phyloP scores from a whole-genome alignment of 1,140 invertebrate species.

The Panagrolaimus sp. region DNA sequence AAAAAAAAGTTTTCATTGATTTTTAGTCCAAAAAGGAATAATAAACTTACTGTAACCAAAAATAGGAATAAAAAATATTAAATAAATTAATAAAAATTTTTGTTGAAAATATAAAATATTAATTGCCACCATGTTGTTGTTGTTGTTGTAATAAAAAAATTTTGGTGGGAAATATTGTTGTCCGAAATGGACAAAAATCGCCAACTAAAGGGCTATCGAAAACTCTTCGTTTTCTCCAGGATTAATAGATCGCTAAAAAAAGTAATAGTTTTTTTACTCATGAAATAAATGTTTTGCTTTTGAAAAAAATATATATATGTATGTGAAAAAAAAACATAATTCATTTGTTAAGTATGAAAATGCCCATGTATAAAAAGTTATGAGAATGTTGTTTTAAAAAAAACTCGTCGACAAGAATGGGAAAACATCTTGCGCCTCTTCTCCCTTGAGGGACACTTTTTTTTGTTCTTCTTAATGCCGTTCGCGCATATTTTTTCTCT shows the following conservation, averaged over 20 bases:
- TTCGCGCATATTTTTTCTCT: background rate
- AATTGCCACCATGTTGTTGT: too few relatives aligned
- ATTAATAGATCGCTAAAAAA: constrained; percentile 8
- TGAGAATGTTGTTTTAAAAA: background rate
- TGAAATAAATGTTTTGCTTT: background rate
- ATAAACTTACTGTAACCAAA: too few relatives aligned
- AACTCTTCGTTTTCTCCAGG: constrained; percentile 1
- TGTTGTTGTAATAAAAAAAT: too few relatives aligned
- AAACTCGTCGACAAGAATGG: background rate
- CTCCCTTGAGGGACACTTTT: background rate
- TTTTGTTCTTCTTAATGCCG: background rate
- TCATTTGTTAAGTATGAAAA: background rate
- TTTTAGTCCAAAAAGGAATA: too few relatives aligned
- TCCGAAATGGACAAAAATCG: constrained; percentile 10
- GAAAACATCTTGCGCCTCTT: background rate
- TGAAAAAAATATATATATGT: background rate
- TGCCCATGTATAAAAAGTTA: background rate
- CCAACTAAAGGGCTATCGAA: background rate
- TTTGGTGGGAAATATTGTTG: too few relatives aligned
- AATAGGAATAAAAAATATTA: too few relatives aligned
- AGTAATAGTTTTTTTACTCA: background rate
- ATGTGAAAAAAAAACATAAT: constrained; percentile 14
- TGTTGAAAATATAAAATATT: too few relatives aligned
- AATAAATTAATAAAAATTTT: too few relatives aligned
- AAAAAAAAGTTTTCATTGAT: too few relatives aligned